Base-by-base conservation (phyloP, 2,797 vertebrate genomes). In the Molossus molossus region DNA sequence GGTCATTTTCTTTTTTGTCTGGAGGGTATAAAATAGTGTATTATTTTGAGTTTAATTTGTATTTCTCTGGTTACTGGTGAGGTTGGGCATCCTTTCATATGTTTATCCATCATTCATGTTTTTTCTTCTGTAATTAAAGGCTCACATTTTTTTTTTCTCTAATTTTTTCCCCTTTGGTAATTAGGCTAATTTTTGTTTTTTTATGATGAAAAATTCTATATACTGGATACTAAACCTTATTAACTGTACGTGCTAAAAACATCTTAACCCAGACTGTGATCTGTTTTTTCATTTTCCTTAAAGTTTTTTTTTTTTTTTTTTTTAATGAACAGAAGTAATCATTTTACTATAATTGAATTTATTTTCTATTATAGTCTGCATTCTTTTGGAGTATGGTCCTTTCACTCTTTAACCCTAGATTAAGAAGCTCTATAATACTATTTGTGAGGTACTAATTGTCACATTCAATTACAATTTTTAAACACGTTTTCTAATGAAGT, bases 31-130 rank as follows among this genome's bases (percentile, higher is more conserved):
- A 82, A 77, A 72, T 23, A 53, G 1, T 94, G 20, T 55, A 33
- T 65, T 72, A 95, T 37, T 89, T 94, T 45, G 25, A 8, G 27
- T 58, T 73, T 79, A 77, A 75, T 79, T 87, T 90, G 29, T 6
- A 87, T 84, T 94, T 84, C 10, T n/a, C 15, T 83, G 25, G 2
- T 75, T 69, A 62, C 21, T 77, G 64, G 91, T n/a, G 15, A 81
- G 5, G 3, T 76, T 83, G 12, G 58, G 20, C 5, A 65, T 57
- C 40, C 40, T 45, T 45, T 45, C 40, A 45, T 45, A 45, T 45
- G 40, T 45, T 45, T 45, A 45, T 45, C 18, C 20, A 5, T 10
- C 50, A 64, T 77, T 67, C 8, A 21, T 62, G 1, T 62, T 90
- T 92, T 82, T 40, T 87, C 9, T 62, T 67, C 33, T 86, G 1